phyloP scores from a whole-genome alignment of 2,888 invertebrate species.

The Pseudolycoriella hygida region DNA sequence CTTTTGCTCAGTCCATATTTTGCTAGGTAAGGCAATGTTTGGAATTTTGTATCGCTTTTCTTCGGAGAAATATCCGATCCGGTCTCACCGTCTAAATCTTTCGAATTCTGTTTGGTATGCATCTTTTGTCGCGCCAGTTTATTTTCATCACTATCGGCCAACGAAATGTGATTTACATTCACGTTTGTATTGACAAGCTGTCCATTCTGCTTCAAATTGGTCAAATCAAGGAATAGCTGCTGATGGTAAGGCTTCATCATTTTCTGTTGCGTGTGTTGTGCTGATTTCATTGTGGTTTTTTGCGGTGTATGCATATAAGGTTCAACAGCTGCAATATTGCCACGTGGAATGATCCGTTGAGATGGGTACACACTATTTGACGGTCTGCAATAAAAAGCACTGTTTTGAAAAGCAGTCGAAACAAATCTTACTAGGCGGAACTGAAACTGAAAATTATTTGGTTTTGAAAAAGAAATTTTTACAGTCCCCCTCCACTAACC shows the following conservation, averaged over 20 bases:
- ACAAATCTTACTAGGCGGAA: too few species aligned
- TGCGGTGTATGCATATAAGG: conserved; percentile 75
- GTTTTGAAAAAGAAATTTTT: too few species aligned
- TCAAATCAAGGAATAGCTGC: conserved; percentile 25
- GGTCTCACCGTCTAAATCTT: conserved; percentile 6
- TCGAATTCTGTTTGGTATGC: conserved; percentile 13
- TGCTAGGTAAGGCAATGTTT: conserved; percentile 77
- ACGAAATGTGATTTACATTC: conserved; percentile 28
- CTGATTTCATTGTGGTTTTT: conserved; percentile 21
- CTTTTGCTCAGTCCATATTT: conserved; percentile 44
- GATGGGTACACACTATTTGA: conserved; percentile 25
- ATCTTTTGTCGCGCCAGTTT: conserved; percentile 27
- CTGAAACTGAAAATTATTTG: too few species aligned
- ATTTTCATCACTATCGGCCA: conserved; percentile 36
- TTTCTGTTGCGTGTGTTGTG: conserved; percentile 21
- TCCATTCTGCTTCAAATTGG: conserved; percentile 21
- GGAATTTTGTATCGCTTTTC: conserved; percentile 80
- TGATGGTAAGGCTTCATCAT: not conserved
- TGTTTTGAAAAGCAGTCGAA: too few species aligned
- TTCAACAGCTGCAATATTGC: conserved; percentile 74
- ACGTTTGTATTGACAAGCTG: conserved; percentile 21
- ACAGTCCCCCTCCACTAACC: too few species aligned
- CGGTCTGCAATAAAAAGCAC: conserved; percentile 9
- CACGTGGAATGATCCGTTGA: conserved; percentile 32
- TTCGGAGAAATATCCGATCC: conserved; percentile 47